Evolutionary conservation across 2,888 invertebrate genomes (phyloP).

Genomic region (Nephrotoma appendiculata): DNA sequence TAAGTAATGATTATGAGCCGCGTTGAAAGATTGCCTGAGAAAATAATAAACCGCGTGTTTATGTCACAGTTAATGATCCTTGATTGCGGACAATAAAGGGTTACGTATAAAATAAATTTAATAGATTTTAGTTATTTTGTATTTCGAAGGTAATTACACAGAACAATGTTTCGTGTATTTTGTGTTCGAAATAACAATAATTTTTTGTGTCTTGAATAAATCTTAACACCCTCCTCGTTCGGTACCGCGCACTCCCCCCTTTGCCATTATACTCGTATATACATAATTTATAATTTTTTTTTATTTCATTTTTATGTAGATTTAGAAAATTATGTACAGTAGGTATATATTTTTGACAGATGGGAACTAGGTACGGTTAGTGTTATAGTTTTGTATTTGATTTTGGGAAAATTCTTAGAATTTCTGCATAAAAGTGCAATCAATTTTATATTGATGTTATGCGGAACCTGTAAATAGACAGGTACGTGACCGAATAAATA

Average conservation of each 20-base stretch:
- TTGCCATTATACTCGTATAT: neutral
- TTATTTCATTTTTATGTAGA: neutral
- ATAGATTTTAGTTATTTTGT: neutral
- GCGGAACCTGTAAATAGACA: neutral
- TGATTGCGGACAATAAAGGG: neutral
- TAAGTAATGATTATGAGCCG: neutral
- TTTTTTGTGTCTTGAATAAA: neutral
- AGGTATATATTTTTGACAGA: neutral
- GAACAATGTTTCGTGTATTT: neutral
- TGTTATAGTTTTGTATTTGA: too few species aligned
- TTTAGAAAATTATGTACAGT: neutral
- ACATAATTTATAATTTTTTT: neutral
- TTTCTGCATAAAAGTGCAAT: neutral
- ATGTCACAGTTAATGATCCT: neutral
- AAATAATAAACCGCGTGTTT: neutral
- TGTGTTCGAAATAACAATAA: neutral
- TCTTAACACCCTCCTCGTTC: neutral
- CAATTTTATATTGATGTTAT: neutral
- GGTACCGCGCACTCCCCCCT: neutral
- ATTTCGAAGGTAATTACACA: neutral
- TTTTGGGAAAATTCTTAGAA: too few species aligned
- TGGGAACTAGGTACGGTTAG: neutral
- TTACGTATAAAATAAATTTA: neutral
- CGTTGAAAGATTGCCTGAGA: neutral
- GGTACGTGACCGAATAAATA: neutral